Evolutionary conservation across 2,113 vertebrate species (phyloP), one percentile per base, ranked within the genome.

Genomic region (Entelurus aequoreus): DNA sequence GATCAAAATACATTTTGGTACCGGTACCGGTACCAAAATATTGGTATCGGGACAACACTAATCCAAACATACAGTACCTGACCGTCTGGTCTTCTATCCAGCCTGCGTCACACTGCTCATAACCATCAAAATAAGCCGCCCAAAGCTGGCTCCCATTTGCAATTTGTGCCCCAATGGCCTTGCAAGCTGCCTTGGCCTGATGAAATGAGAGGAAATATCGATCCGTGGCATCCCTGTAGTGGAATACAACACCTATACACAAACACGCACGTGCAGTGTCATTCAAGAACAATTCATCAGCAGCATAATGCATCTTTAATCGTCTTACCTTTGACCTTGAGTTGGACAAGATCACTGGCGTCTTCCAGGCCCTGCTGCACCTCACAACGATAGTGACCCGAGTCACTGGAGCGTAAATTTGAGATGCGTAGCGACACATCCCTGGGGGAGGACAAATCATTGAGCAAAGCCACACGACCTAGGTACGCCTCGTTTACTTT

Each of bases 11-110:
- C 28, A 28, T 28, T 28, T 28, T 28, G 28, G 28, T 28, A 28
- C 28, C 28, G 28, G 28, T 28, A 28, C 28, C 28, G 28, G 28
- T 28, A 3, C 28, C 28, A 28, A 28, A 28, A 28, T 28, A 28
- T 28, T 28, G 28, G 28, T 28, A 28, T 28, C 19, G 28, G 28
- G 28, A 28, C 28, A 28, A 28, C 28, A 28, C 28, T 28, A 28
- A 28, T 28, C 28, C 4, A 28, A 28, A 28, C 28, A 28, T 28
- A 4, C 28, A 28, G 10, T 77, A 97, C 96, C 96, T 95, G 77
- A 98, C 95, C 0, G 95, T 94, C 80, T 94, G 94, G 82, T 98
- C 96, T 0, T 94, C 86, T n/a, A 99, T 90, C 96, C 96, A 98
- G 71, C 96, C 96, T 0, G 94, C 96, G 0, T 98, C 94, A 6